phyloP scores from a whole-genome alignment of 2,797 vertebrate genomes.

The Antrozous pallidus region DNA sequence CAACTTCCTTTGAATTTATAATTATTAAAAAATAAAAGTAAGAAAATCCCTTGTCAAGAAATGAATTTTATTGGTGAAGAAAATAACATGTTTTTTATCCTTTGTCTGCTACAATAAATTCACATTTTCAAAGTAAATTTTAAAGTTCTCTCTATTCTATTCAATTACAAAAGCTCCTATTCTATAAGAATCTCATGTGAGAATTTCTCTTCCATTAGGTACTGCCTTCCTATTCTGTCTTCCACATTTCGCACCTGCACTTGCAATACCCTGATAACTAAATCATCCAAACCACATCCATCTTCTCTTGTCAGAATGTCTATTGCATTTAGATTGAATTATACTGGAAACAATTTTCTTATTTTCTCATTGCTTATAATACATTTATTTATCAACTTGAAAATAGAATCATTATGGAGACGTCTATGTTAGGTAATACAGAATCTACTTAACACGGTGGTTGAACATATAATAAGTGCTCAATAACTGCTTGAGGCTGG shows the following conservation, averaged over 20 bases:
- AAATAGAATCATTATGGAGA: neutral
- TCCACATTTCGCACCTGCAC: neutral
- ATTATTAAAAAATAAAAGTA: neutral
- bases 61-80: neutral
- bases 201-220: neutral
- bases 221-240: neutral
- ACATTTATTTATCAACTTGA: neutral
- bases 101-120: neutral
- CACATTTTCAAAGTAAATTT: neutral
- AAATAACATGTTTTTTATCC: neutral
- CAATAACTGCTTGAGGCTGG: neutral
- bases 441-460: neutral
- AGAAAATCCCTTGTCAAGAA: neutral
- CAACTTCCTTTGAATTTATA: neutral
- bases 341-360: neutral
- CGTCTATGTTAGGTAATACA: neutral
- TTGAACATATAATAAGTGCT: neutral
- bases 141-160: neutral
- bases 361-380: neutral
- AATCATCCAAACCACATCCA: neutral
- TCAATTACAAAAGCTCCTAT: neutral
- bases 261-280: neutral
- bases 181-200: neutral
- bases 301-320: neutral
- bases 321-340: neutral